A percentile compares a stretch with the other conserved stretches of the same genome.
Evolutionary conservation across 2,888 invertebrate species (phyloP).

Genomic region (Liodrosophila aerea): DNA sequence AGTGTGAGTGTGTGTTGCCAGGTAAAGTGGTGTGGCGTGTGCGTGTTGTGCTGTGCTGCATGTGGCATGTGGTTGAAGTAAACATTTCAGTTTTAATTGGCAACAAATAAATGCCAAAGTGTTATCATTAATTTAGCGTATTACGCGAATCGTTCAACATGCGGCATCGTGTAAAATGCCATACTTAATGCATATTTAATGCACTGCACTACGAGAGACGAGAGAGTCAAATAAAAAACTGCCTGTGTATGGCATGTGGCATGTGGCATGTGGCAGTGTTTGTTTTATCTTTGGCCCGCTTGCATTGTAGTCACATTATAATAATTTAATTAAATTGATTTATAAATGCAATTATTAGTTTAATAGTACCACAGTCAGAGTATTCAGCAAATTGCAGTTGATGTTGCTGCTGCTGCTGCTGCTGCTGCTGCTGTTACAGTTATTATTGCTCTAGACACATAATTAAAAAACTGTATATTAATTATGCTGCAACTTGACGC

Average conservation of each 20-base stretch:
- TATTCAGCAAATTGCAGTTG: conserved; percentile 30
- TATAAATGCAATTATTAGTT: conserved; percentile 65
- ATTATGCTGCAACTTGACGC: conserved; percentile 45
- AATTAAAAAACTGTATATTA: conserved; percentile 59
- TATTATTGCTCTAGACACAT: conserved; percentile 45
- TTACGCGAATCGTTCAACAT: conserved; percentile 4
- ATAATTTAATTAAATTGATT: conserved; percentile 69
- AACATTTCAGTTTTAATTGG: conserved; percentile 24
- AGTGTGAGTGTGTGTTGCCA: too few relatives aligned
- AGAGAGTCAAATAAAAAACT: conserved; percentile 6
- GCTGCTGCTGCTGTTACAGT: conserved; percentile 27
- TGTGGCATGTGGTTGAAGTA: neutral
- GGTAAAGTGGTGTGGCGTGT: neutral
- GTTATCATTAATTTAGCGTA: conserved; percentile 26
- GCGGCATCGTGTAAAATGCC: neutral
- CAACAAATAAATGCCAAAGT: conserved; percentile 4
- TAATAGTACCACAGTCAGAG: conserved; percentile 40
- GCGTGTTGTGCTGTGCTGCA: neutral
- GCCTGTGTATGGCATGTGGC: conserved; percentile 1
- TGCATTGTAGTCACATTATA: conserved; percentile 46
- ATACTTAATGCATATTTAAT: conserved; percentile 4
- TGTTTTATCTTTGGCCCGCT: conserved; percentile 22
- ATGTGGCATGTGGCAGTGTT: conserved; percentile 8
- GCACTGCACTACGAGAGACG: neutral
- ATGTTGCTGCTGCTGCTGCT: conserved; percentile 1